Base-by-base conservation (phyloP, 2,113 vertebrate genomes). In the Oncorhynchus kisutch region DNA sequence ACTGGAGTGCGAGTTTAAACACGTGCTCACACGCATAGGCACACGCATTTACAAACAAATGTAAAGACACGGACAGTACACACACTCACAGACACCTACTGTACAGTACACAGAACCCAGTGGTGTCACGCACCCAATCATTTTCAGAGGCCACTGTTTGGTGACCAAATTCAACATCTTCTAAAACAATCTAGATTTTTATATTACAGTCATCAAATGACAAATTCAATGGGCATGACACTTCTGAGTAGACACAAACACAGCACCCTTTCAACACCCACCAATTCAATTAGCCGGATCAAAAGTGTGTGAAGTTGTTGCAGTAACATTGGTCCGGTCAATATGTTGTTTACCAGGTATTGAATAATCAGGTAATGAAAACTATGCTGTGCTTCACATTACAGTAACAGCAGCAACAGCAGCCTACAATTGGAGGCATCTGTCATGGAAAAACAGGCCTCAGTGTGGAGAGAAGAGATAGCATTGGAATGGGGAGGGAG, bases 401-500 rank as follows among this genome's bases (percentile, higher is more conserved):
- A 85, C 87, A 91, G 82, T 86, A 77, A 74, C 84, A 86, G 87
- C 88, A 88, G 87, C 29, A 22, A 12, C 75, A 84, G 80, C 78
- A 60, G 57, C 51, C 76, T 86, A 78, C 88, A 88, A 92, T 89
- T 89, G 88, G 86, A 92, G 86, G 85, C 91, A 92, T 91, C 86
- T 91, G 91, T 87, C 82, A 82, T 82, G 86, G 89, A 90, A 88
- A 87, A 90, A 90, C 89, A 89, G 87, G 84, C 81, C 76, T 73
- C 45, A 65, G 87, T 91, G 88, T 89, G 87, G n/a, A 16, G 7
- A 85, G 87, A 85, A 84, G 80, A 54, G 80, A 81, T 89, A 75
- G 84, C 87, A 90, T 91, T 86, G 84, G 77, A 87, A 88, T 90
- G 89, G 88, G 59, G 59, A 22, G n/a, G 59, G 90, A 89, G 89